phyloP scores from a whole-genome alignment of 2,113 vertebrate species.

The Mustelus asterias region DNA sequence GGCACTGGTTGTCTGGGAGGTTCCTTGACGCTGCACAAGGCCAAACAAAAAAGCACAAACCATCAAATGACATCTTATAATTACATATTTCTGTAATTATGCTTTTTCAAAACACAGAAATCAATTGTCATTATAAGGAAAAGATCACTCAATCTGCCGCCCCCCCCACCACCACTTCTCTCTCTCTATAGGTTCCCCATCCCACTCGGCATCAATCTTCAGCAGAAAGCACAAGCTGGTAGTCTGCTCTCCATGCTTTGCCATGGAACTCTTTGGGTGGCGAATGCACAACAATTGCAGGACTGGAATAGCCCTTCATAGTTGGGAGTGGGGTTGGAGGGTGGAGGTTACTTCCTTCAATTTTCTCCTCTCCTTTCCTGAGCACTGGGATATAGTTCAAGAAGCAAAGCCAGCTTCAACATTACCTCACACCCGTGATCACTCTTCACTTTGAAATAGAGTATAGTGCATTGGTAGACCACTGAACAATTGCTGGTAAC shows the following conservation, averaged over 20 bases:
- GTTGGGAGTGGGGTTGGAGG: neutral
- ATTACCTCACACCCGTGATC: too few relatives aligned
- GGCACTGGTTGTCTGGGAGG: constrained; percentile 58
- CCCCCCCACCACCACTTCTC: too few relatives aligned
- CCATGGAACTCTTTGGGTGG: neutral
- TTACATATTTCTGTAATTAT: neutral
- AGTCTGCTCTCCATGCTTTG: neutral
- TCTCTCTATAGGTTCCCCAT: neutral
- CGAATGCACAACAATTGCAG: neutral
- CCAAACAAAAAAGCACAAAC: neutral
- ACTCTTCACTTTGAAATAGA: neutral
- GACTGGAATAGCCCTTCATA: neutral
- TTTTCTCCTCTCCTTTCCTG: neutral
- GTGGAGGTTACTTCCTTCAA: neutral
- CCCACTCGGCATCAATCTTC: neutral
- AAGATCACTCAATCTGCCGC: neutral
- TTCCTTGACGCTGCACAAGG: constrained; percentile 73
- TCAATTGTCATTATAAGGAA: neutral
- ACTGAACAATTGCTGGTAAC: neutral
- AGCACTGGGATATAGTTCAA: neutral
- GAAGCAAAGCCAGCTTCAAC: neutral
- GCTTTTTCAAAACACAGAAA: neutral
- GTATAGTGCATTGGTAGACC: neutral
- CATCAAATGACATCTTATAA: neutral
- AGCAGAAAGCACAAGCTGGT: neutral